Conservation (phyloP, 1,140 invertebrate genomes). For the Musca vetustissima region DNA sequence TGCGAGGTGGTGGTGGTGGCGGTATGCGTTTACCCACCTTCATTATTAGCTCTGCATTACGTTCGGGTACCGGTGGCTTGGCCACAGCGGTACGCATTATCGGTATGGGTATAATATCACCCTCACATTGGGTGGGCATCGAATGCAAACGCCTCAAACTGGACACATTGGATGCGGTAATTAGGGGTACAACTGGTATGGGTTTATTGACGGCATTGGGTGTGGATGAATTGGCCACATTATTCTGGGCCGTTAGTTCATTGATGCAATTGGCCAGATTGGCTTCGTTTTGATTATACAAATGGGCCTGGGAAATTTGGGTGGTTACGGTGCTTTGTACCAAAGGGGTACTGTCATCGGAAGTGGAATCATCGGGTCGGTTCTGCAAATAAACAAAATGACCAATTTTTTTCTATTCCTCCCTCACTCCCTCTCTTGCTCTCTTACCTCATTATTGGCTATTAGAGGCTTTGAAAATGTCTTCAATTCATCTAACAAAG, state of each 20-base stretch:
- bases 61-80: conserved; percentile 77
- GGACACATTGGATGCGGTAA: conserved; percentile 56
- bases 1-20: conserved; percentile 83
- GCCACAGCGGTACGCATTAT: conserved; percentile 35
- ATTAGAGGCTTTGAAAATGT: conserved; percentile 72
- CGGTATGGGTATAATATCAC: conserved; percentile 67
- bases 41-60: conserved; percentile 70
- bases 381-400: conserved; percentile 28
- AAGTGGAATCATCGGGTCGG: conserved; percentile 54
- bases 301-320: conserved; percentile 53
- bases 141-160: conserved; percentile 71
- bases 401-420: background rate
- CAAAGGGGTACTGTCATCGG: conserved; percentile 55
- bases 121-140: conserved; percentile 74
- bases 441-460: conserved; percentile 48
- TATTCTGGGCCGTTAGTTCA: conserved; percentile 19
- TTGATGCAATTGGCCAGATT: background rate
- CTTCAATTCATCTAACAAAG: conserved; percentile 89
- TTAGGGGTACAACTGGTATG: conserved; percentile 6
- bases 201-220: background rate
- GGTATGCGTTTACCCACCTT: conserved; percentile 72
- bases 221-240: conserved; percentile 5
- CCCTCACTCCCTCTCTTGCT: background rate
- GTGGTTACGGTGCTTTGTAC: conserved; percentile 55
- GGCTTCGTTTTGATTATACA: conserved; percentile 40